Evolutionary conservation across 2,888 invertebrate genomes (phyloP).

Genomic region (Catocala sponsa): DNA sequence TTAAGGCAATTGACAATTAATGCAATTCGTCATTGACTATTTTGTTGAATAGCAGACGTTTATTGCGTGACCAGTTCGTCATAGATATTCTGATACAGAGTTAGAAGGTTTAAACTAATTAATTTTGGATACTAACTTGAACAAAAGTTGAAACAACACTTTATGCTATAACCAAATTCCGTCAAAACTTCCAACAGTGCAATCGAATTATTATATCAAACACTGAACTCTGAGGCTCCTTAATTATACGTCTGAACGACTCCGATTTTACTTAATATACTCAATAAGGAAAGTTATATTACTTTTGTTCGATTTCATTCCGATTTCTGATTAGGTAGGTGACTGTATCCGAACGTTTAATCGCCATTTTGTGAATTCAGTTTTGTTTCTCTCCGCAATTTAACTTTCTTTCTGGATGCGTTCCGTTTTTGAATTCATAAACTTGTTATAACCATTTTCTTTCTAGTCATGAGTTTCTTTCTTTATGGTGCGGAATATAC

Average conservation of each 20-base stretch:
- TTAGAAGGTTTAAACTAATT: no score
- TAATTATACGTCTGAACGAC: constrained; percentile 76
- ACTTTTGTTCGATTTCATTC: constrained; percentile 76
- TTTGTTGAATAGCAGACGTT: no score
- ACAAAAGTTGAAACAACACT: neutral
- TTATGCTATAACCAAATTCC: constrained; percentile 1
- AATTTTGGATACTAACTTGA: neutral
- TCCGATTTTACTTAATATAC: constrained; percentile 70
- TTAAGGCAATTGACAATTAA: no score
- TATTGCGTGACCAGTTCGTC: no score
- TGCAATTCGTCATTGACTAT: no score
- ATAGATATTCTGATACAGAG: no score
- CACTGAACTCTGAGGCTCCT: constrained; percentile 50
- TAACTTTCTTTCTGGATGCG: neutral
- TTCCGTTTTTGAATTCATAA: neutral
- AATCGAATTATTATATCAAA: constrained; percentile 42
- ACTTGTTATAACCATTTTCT: neutral
- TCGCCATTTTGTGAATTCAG: constrained; percentile 53
- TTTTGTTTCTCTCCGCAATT: constrained; percentile 9
- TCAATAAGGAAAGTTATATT: constrained; percentile 83
- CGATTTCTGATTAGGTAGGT: constrained; percentile 65
- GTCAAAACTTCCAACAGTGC: constrained; percentile 20
- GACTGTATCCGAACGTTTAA: constrained; percentile 52
- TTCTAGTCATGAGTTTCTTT: neutral
- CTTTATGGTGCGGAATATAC: no score